Base-by-base conservation (phyloP, 2,113 vertebrate genomes). In the Pseudois nayaur region DNA sequence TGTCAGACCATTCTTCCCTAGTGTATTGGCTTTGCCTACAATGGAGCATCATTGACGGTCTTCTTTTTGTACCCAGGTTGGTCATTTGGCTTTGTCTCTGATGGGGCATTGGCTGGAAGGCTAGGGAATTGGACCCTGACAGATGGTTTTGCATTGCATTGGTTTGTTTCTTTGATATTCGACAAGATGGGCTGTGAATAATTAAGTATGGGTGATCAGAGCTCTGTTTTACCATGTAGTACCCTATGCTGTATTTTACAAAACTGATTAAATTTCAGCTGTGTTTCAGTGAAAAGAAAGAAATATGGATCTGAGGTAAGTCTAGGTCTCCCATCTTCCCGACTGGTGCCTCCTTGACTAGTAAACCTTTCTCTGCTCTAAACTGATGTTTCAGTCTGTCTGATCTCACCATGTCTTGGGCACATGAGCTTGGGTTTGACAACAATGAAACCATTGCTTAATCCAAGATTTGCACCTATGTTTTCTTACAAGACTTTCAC, bases 41-140 rank as follows among this genome's bases (percentile, higher is more conserved):
- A 23, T 1, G 21, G n/a, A 27, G 13, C 52, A 5, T 27, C 8
- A 3, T 3, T 40, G 52, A 23, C 0, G 0, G 23, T 3, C 33
- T 83, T n/a, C 21, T 54, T 36, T 83, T 55, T 40, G 52, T 23
- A 55, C 33, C n/a, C 52, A 40, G 5, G n/a, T 55, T 55, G 21
- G 52, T 83, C 52, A 36, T 55, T 83, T 40, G 52, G 33, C 52
- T n/a, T 55, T 55, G 12, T 55, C 21, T 36, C n/a, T 83, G 33
- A 83, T 55, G 52, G 21, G 12, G 7, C 52, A 16, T 27, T 40
- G 81, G 21, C n/a, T 36, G 81, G 52, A 55, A 83, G 50, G 6
- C 52, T 55, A 36, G 52, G 52, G 21, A 27, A 40, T n/a, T 83
- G 81, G 33, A 83, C 52, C 52, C 52, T 55, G 81, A 55, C 50